Evolutionary conservation across 2,113 vertebrate species (phyloP), one percentile per base, ranked within the genome.

Genomic region (Istiophorus platypterus): DNA sequence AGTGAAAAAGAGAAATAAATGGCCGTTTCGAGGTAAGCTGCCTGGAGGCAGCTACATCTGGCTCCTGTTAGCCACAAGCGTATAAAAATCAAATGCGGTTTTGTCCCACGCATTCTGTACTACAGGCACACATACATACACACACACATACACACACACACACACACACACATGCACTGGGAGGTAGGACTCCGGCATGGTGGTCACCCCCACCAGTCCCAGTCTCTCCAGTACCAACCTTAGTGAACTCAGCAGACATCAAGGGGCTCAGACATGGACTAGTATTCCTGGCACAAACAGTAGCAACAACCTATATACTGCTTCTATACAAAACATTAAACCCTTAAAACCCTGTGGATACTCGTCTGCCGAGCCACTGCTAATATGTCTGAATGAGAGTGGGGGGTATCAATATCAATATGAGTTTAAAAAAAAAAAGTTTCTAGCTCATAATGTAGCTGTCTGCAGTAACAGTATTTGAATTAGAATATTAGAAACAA

Each of bases 51-150:
- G 84, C 72, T 68, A 90, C 94, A 95, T 94, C 90, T 94, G 93
- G 91, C 92, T 93, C 78, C 92, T 86, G 92, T 94, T 94, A 94
- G 87, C 86, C 81, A 89, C 85, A 86, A 90, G 91, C 89, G 56
- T 92, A 91, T 91, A 90, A 92, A 93, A 93, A 90, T 91, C 86
- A 80, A 92, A 91, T 92, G 88, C 0, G 78, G 78, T 91, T 89
- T 85, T 90, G 88, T 90, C 76, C 42, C 72, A 88, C 81, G 85
- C 84, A 76, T 83, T 83, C 80, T 88, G 68, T 76, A 77, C 80
- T 78, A 80, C 74, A 86, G 58, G 83, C 78, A 80, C 82, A 54
- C 76, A 65, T 56, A 18, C 76, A 26, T 41, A 24, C 47, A 34
- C 29, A 51, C 45, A 51, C 42, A 31, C 45, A 31, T 26, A 29